Base-by-base conservation (phyloP, 2,888 invertebrate species). In the Eucera pruinosa region DNA sequence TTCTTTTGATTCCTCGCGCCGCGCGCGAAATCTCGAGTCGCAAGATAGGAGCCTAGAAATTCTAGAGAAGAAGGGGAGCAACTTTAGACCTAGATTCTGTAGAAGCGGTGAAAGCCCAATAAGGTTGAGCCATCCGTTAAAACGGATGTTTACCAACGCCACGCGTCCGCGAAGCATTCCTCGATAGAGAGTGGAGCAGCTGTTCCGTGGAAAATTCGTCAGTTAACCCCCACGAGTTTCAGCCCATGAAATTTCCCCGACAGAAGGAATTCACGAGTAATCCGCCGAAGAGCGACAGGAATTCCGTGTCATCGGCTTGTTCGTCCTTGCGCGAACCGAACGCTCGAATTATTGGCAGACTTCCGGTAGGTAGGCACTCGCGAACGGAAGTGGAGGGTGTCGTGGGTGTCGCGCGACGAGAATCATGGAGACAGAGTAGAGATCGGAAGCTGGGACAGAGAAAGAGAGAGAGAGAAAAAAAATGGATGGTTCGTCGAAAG, bases 81-180 rank as follows among this genome's bases (percentile, higher is more conserved):
- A 20, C 18, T 7, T 18, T 11, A 36, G 33, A 41, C 15, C 48
- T 48, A 55, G 73, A 74, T 72, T 72, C 64, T 52, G 18, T 2
- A 15, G 9, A 15, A 30, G 62, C 61, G n/a, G 39, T 20, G 61
- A 52, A 41, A 64, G 15, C 9, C 52, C 43, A 64, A 64, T 58
- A 75, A 67, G 47, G 65, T 39, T 20, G 25, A 57, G 36, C 33
- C 55, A 69, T 75, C 48, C 36, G 77, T 75, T 76, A 52, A 62
- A 65, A 75, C 62, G 68, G 62, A 67, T 67, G 62, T 78, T 78
- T 67, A 64, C 64, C 58, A n/a, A 13, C 23, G 27, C 39, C 81
- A 57, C 61, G 52, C 54, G 72, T 33, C 47, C 45, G 43, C 27
- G 58, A 5, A n/a, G 54, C 60, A 64, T 36, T 57, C 15, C 54